Conservation (phyloP, 2,113 vertebrate genomes). For the Scomber scombrus region DNA sequence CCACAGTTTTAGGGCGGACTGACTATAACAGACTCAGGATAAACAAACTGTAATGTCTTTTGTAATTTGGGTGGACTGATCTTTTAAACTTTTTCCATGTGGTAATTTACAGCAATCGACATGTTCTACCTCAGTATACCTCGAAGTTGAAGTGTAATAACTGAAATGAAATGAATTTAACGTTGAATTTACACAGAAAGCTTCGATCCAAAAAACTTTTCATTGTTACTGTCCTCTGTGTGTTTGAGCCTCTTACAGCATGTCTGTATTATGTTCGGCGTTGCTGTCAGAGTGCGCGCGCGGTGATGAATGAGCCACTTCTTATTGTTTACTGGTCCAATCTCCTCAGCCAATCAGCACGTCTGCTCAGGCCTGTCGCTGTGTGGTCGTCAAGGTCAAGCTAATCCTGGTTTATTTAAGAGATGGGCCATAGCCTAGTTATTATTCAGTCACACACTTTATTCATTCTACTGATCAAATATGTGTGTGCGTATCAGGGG, state of each 20-base stretch:
- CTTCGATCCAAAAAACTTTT: background rate
- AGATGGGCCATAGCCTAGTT: conserved; percentile 48
- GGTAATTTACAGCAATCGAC: background rate
- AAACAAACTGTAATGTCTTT: no score
- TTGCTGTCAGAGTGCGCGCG: conserved; percentile 48
- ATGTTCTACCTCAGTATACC: background rate
- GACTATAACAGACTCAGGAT: no score
- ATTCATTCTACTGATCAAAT: conserved; percentile 52
- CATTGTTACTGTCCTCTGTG: conserved; percentile 6
- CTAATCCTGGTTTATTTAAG: conserved; percentile 66
- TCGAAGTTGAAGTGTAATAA: background rate
- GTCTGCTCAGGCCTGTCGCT: conserved; percentile 40
- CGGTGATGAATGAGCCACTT: conserved; percentile 70
- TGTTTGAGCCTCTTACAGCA: conserved; percentile 7
- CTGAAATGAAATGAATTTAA: background rate
- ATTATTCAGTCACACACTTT: conserved; percentile 57
- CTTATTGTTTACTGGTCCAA: conserved; percentile 70
- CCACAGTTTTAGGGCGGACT: no score
- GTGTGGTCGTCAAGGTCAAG: conserved; percentile 73
- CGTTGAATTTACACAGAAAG: background rate
- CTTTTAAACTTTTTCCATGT: background rate
- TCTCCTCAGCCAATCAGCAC: conserved; percentile 70
- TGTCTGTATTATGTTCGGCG: conserved; percentile 13
- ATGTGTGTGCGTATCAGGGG: conserved; percentile 12
- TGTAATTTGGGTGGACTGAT: background rate